phyloP scores from a whole-genome alignment of 2,113 vertebrate genomes.

The Fregetta grallaria region DNA sequence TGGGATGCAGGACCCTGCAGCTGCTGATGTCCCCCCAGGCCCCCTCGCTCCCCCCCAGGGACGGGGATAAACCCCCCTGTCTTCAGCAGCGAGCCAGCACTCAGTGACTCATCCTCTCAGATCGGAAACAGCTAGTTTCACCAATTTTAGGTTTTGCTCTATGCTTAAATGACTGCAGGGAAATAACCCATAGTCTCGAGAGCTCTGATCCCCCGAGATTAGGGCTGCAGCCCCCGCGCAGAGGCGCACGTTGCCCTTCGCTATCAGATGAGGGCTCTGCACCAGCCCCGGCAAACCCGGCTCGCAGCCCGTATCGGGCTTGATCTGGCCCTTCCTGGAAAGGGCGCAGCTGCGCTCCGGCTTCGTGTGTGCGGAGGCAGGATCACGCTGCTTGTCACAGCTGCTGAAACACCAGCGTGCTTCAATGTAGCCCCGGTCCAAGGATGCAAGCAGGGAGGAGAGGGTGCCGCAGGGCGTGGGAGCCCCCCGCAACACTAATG shows the following conservation, averaged over 20 bases:
- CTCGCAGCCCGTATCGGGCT: background rate
- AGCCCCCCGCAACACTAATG: rapidly evolving
- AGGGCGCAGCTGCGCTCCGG: background rate
- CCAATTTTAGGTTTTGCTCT: background rate
- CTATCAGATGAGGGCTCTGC: constrained; percentile 32
- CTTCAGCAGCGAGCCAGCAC: background rate
- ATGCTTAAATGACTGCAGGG: background rate
- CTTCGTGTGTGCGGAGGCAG: rapidly evolving
- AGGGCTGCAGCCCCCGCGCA: background rate
- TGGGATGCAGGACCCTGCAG: background rate
- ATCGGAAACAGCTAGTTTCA: background rate
- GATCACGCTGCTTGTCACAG: rapidly evolving
- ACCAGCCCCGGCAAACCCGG: background rate
- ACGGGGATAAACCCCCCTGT: background rate
- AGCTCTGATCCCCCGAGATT: constrained; percentile 38
- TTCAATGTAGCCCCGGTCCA: rapidly evolving
- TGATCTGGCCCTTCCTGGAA: constrained; percentile 35
- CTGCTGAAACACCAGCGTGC: rapidly evolving
- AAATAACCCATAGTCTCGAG: background rate
- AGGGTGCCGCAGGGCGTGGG: rapidly evolving
- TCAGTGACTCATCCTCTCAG: background rate
- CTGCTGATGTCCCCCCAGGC: rapidly evolving
- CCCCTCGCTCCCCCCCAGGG: rapidly evolving
- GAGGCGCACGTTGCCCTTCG: background rate
- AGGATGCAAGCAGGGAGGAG: background rate